These are phyloP conservation scores for Eilema sororculum DNA, from an alignment of 2,888 invertebrate species.

Conservation along the genomic window DNA sequence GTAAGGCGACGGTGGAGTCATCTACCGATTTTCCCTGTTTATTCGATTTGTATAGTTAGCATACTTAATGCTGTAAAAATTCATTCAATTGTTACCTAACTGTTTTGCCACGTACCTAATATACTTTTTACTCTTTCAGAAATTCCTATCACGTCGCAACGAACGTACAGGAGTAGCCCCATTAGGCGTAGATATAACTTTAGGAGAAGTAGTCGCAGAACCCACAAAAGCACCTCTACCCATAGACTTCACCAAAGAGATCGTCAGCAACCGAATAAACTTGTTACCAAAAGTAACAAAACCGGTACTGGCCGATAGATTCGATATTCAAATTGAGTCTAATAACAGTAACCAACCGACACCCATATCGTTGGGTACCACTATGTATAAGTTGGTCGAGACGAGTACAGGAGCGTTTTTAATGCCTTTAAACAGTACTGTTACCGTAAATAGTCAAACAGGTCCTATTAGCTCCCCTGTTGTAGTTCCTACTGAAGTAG, in stretches of 20 bases:
- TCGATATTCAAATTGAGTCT: slow-evolving; percentile 36
- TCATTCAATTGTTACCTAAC: no score
- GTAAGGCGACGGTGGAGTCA: no score
- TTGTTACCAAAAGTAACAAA: slow-evolving; percentile 15
- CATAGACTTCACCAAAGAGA: slow-evolving; percentile 62
- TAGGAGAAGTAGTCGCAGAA: slow-evolving; percentile 39
- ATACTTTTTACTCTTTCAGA: slow-evolving; percentile 46
- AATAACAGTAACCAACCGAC: slow-evolving; percentile 9
- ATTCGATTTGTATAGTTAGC: no score
- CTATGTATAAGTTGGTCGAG: slow-evolving; percentile 60
- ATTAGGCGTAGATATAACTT: slow-evolving; percentile 46
- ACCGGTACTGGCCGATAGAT: slow-evolving; percentile 30
- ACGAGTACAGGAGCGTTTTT: slow-evolving; percentile 62
- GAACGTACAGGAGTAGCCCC: slow-evolving; percentile 54
- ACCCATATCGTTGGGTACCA: slow-evolving; percentile 40
- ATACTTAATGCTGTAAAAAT: no score
- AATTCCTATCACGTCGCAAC: slow-evolving; percentile 45
- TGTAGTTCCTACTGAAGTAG: slow-evolving; percentile 14
- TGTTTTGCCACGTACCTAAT: not conserved
- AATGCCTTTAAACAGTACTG: slow-evolving; percentile 57
- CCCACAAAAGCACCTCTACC: slow-evolving; percentile 64
- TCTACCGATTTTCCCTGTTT: no score
- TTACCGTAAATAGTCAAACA: slow-evolving; percentile 47
- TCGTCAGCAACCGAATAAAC: slow-evolving; percentile 40
- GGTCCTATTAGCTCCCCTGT: slow-evolving; percentile 50